Evolutionary conservation across 2,797 vertebrate species (phyloP).

Genomic region (Myoxocephalus aenaeus): DNA sequence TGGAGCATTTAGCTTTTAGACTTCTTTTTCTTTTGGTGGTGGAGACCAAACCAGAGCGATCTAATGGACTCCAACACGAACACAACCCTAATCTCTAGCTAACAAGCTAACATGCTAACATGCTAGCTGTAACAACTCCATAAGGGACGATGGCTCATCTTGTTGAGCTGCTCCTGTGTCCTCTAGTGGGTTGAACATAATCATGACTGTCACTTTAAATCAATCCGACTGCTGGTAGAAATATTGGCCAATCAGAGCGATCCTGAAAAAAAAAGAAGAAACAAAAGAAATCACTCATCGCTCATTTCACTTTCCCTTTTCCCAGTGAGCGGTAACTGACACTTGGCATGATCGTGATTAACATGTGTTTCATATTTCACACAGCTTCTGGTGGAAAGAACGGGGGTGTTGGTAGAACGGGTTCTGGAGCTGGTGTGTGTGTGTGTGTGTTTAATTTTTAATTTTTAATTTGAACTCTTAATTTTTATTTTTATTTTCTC

Average conservation of each 20-base stretch:
- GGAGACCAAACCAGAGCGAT: too few relatives aligned
- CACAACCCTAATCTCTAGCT: too few relatives aligned
- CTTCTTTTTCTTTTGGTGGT: too few relatives aligned
- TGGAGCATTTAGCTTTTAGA: too few relatives aligned
- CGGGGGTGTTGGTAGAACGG: constrained; percentile 42
- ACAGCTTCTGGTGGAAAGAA: constrained; percentile 59
- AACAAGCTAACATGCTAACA: too few relatives aligned
- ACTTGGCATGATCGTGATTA: constrained; percentile 62
- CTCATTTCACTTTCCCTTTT: constrained; percentile 27
- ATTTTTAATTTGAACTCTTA: too few relatives aligned
- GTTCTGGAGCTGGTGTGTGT: constrained; percentile 13
- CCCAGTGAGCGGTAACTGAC: constrained; percentile 45
- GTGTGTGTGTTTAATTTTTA: constrained; percentile 36
- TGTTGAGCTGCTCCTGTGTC: constrained; percentile 5
- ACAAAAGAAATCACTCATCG: constrained; percentile 1
- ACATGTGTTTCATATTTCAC: constrained; percentile 72
- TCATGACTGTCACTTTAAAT: constrained; percentile 5
- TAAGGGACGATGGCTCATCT: background rate
- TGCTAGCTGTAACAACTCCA: background rate
- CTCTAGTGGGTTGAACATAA: background rate
- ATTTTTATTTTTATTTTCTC: too few relatives aligned
- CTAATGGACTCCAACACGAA: too few relatives aligned
- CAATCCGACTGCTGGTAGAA: background rate
- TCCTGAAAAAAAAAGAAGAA: background rate
- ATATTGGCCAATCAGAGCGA: constrained; percentile 17